Percentiles rank a stretch among this genome's conserved stretches.
Conservation (phyloP, 2,888 invertebrate species). For the Julus scanicus region DNA sequence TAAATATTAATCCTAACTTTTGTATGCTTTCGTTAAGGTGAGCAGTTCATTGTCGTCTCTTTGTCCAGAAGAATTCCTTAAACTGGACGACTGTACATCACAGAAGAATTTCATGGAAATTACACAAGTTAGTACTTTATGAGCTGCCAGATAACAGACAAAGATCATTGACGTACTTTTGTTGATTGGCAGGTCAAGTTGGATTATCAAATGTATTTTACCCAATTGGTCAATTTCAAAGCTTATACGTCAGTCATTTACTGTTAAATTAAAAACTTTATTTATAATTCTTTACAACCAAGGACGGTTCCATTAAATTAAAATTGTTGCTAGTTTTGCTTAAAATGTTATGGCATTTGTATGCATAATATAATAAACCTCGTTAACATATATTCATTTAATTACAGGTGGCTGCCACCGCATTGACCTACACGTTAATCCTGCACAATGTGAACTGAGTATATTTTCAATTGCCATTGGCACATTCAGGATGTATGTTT, state of each 20-base stretch:
- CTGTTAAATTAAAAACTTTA: no score
- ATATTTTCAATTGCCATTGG: no score
- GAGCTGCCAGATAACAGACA: no score
- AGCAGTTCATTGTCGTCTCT: background rate
- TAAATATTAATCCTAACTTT: no score
- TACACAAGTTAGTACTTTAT: background rate
- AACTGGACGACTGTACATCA: background rate
- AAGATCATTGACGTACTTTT: background rate
- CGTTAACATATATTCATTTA: background rate
- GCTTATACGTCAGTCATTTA: background rate
- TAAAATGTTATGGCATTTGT: no score
- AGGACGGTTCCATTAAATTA: no score
- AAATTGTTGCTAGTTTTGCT: background rate
- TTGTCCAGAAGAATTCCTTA: background rate
- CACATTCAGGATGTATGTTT: no score
- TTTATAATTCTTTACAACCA: no score
- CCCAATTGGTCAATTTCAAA: background rate
- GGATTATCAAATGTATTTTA: constrained; percentile 10
- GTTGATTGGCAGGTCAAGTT: constrained; percentile 3
- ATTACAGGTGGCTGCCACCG: background rate
- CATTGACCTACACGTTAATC: background rate
- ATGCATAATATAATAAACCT: background rate
- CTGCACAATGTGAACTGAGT: background rate
- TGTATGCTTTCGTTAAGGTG: background rate
- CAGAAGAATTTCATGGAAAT: constrained; percentile 3